These are phyloP conservation scores for Bambusicola thoracicus DNA, from an alignment of 2,113 vertebrate species.

Conservation along the genomic window DNA sequence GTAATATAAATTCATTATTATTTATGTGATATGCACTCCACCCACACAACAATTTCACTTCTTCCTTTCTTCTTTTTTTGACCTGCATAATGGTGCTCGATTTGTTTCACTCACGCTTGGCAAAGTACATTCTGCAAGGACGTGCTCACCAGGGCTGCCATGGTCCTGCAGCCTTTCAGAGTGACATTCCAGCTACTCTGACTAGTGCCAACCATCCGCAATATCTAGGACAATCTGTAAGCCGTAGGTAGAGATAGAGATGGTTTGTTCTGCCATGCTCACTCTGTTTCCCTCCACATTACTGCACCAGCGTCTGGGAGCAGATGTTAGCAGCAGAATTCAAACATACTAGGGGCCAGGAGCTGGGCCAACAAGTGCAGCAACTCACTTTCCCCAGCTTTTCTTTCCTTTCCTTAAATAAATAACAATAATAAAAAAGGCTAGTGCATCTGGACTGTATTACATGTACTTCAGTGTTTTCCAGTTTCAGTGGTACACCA, in stretches of 20 bases:
- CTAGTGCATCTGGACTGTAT: neutral
- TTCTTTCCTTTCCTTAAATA: conserved; percentile 8
- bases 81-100: neutral
- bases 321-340: neutral
- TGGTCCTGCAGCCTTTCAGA: neutral
- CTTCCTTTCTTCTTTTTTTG: neutral
- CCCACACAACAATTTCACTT: neutral
- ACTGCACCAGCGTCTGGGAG: neutral
- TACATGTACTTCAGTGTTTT: neutral
- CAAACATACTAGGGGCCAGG: neutral
- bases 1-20: conserved; percentile 5
- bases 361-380: neutral
- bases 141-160: rapidly evolving
- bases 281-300: rapidly evolving
- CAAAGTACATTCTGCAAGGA: neutral
- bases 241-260: neutral
- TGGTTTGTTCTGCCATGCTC: rapidly evolving
- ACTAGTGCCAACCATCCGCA: neutral
- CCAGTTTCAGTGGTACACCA: neutral
- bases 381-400: neutral
- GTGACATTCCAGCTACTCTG: neutral
- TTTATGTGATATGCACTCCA: neutral
- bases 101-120: neutral
- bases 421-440: neutral
- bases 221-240: neutral